Evolutionary conservation across 2,888 invertebrate species (phyloP), one percentile per base, ranked within the genome.

Genomic region (Candidula unifasciata): DNA sequence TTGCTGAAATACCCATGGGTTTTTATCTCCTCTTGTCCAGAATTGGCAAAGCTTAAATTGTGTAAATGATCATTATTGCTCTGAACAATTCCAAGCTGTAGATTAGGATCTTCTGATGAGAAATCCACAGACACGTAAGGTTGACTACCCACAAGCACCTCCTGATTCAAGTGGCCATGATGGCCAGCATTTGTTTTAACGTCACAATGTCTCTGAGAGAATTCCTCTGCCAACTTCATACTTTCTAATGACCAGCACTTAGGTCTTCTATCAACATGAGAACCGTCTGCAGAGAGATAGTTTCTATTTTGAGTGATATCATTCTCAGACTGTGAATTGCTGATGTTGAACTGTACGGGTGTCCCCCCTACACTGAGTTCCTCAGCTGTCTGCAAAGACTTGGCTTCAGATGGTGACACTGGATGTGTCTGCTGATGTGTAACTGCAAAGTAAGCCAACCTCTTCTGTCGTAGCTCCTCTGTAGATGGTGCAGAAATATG

Each of bases 41-140:
- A 21, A 33, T n/a, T 68, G 13, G 68, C 54, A 44, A 54, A 33
- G 44, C 44, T 13, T 44, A 13, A 44, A 30, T 52, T 69, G 16
- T 68, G 6, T 52, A 74, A 44, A 8, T 60, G 30, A 0, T 64
- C 54, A 21, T 33, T 76, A 8, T 52, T 30, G 21, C 21, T 66
- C 24, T 21, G 13, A 30, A 21, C 33, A 18, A 33, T 35, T 18
- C 35, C 57, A 35, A n/a, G 52, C 5, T 35, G 18, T 16, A 64
- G 68, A 13, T 90, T 90, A 44, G 90, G 90, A 57, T 91, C 88
- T 85, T 91, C 91, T n/a, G 92, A 91, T 24, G 89, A 87, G 33
- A 91, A 86, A 79, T 90, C 91, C 27, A 91, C 86, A 30, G 89
- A 89, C 57, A 88, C 80, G 33, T 80, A 86, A 35, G 87, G 86